Evolutionary conservation across 1,140 invertebrate genomes (phyloP), one percentile per base, ranked within the genome.

Genomic region (Heterodera carotae): DNA sequence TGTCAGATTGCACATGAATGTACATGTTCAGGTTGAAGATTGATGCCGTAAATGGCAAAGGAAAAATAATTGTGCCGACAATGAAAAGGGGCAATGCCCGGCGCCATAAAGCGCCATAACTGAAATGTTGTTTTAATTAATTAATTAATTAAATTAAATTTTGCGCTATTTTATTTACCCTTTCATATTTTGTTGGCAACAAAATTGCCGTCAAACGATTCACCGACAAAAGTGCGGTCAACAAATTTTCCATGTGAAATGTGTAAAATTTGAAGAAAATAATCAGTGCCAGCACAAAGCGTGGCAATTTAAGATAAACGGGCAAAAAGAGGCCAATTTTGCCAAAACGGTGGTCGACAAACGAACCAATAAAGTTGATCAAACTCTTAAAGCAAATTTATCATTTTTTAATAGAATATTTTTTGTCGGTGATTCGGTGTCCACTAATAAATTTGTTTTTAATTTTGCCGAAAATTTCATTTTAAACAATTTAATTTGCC

Each of bases 71-170:
- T 31, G 33, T 66, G 25, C 27, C 22, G 6, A 27, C 62, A 25
- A 66, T 15, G 15, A 34, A 29, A 31, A 66, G 8, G 1, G 62
- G 62, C 62, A 66, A 34, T 22, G n/a, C 62, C 3, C 15, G 27
- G 29, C 33, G 62, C 62, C 60, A 62, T 31, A 62, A 62, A n/a
- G n/a, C 29, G 60, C 39, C 48, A 56, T n/a, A 56, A 56, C 48
- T 56, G 22, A 56, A 56, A 56, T 18, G 5, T 56, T 22, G 22
- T 22, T 56, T 22, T 2, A 56, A 56, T 18, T 56, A 18, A 18
- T 18, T 5, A 53, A 22, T 53, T 18, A 56, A 56, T 43, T 43
- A 22, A 43, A 43, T 5, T 43, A 2, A 43, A 5, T 4, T 10
- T 43, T 43, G 7, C 15, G 7, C 7, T 10, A 43, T 43, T 10